These are phyloP conservation scores for Drosophila persimilis DNA, from an alignment of 1,140 invertebrate genomes.

Conservation along the genomic window DNA sequence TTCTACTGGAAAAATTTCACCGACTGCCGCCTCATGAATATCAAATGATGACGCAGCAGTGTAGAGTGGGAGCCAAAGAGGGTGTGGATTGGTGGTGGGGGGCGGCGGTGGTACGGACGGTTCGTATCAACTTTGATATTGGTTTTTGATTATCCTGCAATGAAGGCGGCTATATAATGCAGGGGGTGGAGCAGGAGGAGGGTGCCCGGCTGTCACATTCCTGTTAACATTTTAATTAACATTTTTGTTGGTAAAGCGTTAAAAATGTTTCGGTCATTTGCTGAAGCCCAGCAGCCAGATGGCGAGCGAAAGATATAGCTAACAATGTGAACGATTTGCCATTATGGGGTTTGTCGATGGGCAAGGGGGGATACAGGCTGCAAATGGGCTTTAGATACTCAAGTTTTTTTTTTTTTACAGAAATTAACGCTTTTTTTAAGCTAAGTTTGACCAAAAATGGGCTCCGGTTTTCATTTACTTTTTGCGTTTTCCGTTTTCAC, in stretches of 20 bases:
- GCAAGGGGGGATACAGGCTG: too few relatives aligned
- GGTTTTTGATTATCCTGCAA: constrained; percentile 65
- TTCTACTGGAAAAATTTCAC: constrained; percentile 30
- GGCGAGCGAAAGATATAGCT: not conserved
- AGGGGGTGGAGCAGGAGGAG: too few relatives aligned
- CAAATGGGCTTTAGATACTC: too few relatives aligned
- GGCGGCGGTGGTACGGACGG: not conserved
- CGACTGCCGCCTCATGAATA: constrained; percentile 62
- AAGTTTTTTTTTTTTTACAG: too few relatives aligned
- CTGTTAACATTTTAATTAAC: constrained; percentile 72
- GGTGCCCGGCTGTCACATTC: constrained; percentile 16
- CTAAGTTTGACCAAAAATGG: too few relatives aligned
- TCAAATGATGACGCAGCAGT: constrained; percentile 59
- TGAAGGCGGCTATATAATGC: not conserved
- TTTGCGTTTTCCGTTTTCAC: too few relatives aligned
- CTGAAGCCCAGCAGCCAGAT: not conserved
- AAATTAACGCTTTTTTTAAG: too few relatives aligned
- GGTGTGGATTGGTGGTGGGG: not conserved
- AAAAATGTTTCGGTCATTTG: constrained; percentile 5
- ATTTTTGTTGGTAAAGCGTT: constrained; percentile 43
- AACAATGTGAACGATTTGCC: too few relatives aligned
- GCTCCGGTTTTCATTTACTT: too few relatives aligned
- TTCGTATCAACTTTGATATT: constrained; percentile 64
- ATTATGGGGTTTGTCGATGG: too few relatives aligned
- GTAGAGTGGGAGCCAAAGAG: not conserved